Evolutionary conservation across 2,113 vertebrate genomes (phyloP).

Genomic region (Crotalus helleri): DNA sequence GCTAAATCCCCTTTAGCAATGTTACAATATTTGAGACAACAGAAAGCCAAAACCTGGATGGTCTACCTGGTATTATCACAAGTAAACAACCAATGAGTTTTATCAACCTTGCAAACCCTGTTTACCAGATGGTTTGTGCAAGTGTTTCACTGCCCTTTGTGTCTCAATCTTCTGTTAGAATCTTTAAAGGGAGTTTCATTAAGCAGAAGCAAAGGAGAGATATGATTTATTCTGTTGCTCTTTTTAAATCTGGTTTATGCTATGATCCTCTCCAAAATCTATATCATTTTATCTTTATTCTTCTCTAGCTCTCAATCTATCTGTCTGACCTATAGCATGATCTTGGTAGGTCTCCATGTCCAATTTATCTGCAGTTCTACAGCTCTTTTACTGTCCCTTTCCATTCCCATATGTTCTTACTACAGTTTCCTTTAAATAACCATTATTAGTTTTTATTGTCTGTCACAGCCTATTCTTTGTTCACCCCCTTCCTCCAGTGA

Average conservation of each 20-base stretch:
- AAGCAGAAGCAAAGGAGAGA: neutral
- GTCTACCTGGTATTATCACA: neutral
- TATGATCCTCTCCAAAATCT: neutral
- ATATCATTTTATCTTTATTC: neutral
- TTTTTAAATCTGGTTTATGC: neutral
- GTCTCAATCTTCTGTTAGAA: neutral
- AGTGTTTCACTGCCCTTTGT: neutral
- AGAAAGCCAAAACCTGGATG: neutral
- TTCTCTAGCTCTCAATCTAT: neutral
- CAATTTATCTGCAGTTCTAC: neutral
- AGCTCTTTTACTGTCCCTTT: neutral
- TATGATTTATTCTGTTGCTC: neutral
- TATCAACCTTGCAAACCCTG: neutral
- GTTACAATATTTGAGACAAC: neutral
- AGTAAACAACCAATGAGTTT: neutral
- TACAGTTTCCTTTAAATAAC: neutral
- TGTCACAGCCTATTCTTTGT: neutral
- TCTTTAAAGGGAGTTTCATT: neutral
- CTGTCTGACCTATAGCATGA: neutral
- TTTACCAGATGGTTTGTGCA: neutral
- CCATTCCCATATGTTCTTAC: neutral
- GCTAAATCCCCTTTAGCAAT: neutral
- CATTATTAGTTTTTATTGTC: neutral
- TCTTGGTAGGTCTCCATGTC: neutral
- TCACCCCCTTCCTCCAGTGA: neutral